phyloP scores from a whole-genome alignment of 2,888 invertebrate genomes.

The Agonopterix alstromeriana region DNA sequence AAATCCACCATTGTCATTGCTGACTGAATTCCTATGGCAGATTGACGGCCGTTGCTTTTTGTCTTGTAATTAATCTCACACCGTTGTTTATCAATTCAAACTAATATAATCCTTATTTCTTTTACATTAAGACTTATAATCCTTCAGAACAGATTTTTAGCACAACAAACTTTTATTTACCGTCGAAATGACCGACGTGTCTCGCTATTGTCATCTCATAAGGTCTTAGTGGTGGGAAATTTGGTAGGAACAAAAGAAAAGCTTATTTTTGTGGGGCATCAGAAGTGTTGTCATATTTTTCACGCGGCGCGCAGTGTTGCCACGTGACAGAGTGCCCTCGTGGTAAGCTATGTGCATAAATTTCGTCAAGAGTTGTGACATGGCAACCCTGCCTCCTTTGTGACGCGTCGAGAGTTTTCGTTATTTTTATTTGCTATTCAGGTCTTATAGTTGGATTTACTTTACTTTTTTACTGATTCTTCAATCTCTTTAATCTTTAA shows the following conservation, averaged over 20 bases:
- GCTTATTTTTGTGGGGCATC: slow-evolving; percentile 1
- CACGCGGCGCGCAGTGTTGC: slow-evolving; percentile 27
- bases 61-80: slow-evolving; percentile 8
- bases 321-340: slow-evolving; percentile 45
- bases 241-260: neutral
- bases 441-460: neutral
- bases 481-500: no score
- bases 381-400: slow-evolving; percentile 38
- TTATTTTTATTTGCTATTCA: slow-evolving; percentile 2
- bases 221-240: neutral
- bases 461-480: neutral
- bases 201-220: neutral
- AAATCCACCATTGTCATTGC: slow-evolving; percentile 9
- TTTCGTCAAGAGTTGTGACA: slow-evolving; percentile 49
- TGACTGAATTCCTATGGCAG: slow-evolving; percentile 4
- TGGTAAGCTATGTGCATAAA: slow-evolving; percentile 66
- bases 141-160: slow-evolving; percentile 5
- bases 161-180: slow-evolving; percentile 1
- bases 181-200: neutral
- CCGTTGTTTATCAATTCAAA: neutral
- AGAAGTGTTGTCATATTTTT: slow-evolving; percentile 29
- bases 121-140: slow-evolving; percentile 4
- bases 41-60: slow-evolving; percentile 10
- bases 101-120: neutral
- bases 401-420: slow-evolving; percentile 30